Base-by-base conservation (phyloP, 2,888 invertebrate genomes). In the Tryphoninae sp. region DNA sequence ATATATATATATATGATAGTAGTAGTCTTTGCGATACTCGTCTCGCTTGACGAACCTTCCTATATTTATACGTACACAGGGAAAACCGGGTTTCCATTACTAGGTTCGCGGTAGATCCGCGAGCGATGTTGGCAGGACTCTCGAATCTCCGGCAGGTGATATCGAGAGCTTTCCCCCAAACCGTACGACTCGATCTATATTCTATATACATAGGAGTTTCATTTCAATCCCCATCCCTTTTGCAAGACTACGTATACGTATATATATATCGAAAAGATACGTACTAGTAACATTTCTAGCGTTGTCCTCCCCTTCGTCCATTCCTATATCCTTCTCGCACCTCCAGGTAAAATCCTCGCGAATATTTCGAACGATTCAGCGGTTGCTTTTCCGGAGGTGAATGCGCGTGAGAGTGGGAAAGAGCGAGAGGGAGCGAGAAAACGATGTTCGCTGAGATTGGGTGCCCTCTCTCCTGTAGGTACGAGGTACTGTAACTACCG, bases 91-190 rank as follows among this genome's bases (percentile, higher is more conserved):
- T 76, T 83, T 75, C 80, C 78, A 78, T 83, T 80, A 81, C 74
- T 61, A 74, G 73, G 77, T 68, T 64, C 55, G 45, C 65, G 45
- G 40, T n/a, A 33, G 40, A 33, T 49, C 58, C 55, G 45, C 64
- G 58, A 61, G 65, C 67, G 33, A 72, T 84, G 83, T 80, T 84
- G 84, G 82, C 72, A 82, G 81, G 72, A 83, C 82, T 85, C 84
- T 83, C 79, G 87, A 89, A 86, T 88, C 86, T 84, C 86, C 84
- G 80, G 71, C 84, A 83, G 87, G 84, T 85, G 86, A 88, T 87
- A 83, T 83, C 75, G 81, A 83, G 80, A 75, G 78, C 55, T 71
- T 73, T 71, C 40, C 7, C 58, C 26, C 16, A 19, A 22, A 53
- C 33, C 33, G 33, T 33, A 45, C 9, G 2, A 45, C 62, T 72